phyloP scores from a whole-genome alignment of 2,113 vertebrate genomes.

The Sapajus apella region DNA sequence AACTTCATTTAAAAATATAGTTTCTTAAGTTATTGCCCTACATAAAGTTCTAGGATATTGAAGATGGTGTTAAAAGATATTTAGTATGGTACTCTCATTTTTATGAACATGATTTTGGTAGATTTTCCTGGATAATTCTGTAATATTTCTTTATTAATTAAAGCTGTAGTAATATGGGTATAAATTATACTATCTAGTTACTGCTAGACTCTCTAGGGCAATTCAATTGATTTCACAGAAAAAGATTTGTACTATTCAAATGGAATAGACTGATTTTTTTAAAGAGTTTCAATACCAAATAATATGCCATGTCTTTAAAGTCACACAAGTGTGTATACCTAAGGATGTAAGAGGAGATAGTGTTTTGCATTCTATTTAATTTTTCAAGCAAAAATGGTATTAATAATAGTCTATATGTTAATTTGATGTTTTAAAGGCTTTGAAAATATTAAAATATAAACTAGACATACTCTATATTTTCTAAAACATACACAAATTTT shows the following conservation, averaged over 20 bases:
- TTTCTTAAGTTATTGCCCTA: background rate
- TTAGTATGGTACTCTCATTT: background rate
- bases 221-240: background rate
- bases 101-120: background rate
- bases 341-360: background rate
- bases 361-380: background rate
- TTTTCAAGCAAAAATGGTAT: background rate
- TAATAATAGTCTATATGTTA: background rate
- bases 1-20: constrained; percentile 2
- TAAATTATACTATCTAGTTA: background rate
- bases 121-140: background rate
- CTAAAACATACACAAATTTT: background rate
- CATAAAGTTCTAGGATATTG: background rate
- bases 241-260: background rate
- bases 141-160: background rate
- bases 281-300: background rate
- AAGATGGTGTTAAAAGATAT: background rate
- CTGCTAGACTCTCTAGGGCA: background rate
- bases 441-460: background rate
- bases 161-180: background rate
- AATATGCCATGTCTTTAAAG: background rate
- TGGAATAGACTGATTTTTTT: background rate
- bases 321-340: background rate
- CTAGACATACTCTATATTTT: background rate
- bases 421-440: background rate